Evolutionary conservation across 2,113 vertebrate genomes (phyloP), one percentile per base, ranked within the genome.

Genomic region (Corapipo altera): DNA sequence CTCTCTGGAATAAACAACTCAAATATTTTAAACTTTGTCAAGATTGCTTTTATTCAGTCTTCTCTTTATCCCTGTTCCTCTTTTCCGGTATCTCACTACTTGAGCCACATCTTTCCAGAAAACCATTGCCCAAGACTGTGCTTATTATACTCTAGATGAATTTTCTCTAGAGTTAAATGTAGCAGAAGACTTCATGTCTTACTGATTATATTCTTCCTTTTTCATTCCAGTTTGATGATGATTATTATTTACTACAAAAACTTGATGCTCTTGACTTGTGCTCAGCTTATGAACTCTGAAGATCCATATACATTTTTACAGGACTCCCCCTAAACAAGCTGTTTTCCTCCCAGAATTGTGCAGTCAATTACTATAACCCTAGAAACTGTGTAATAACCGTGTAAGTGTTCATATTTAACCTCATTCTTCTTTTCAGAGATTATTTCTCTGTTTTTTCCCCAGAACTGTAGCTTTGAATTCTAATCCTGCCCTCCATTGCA

Each of bases 1-100:
- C 49, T 76, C 49, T 66, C 71, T 90, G 37, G 66, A 85, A 96
- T 93, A 95, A 95, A 94, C 64, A 91, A 49, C 52, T 52, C 33
- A 80, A 76, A 76, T 49, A 33, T 69, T 86, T 86, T 46, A 85
- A 96, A 76, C 54, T 43, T 90, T 83, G 76, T 70, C 58, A 85
- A 79, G 22, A 62, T 37, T 17, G 49, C 51, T 83, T 51, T 92
- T 79, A 61, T 41, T 69, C 54, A 51, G 13, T 73, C 26, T 49
- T 67, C 37, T 58, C 46, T 85, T 91, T 71, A 61, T 16, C 61
- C 9, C 15, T 44, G 8, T n/a, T 79, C 12, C 18, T 71, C 18
- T 89, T 64, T 81, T 77, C 43, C 78, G 48, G 14, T n/a, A 11
- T 67, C 9, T 79, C 22, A 1, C 1, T 14, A 30, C 15, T 58